Conservation (phyloP, 35 echinoderm and acorn worm genomes). For the Ptychodera flava region DNA sequence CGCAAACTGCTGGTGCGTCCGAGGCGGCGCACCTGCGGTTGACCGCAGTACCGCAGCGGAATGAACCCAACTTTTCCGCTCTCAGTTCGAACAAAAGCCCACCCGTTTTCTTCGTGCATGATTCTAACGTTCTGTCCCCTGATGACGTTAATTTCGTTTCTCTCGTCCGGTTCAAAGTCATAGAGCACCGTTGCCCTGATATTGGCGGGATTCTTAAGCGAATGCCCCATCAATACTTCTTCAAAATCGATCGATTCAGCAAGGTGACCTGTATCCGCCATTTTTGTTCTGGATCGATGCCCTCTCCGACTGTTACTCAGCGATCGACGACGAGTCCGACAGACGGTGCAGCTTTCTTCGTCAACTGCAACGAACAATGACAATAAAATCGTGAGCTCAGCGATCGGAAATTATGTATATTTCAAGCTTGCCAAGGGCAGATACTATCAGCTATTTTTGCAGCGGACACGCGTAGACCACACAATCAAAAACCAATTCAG, state of each 20-base stretch:
- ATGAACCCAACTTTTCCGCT: not conserved
- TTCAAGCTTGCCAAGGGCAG: no score
- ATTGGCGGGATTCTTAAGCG: not conserved
- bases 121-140: not conserved
- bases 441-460: no score
- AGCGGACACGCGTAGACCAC: no score
- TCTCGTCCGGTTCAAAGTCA: not conserved
- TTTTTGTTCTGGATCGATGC: slow-evolving; percentile 13
- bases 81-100: not conserved
- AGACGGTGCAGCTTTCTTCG: slow-evolving; percentile 14
- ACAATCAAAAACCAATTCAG: no score
- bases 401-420: no score
- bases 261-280: not conserved
- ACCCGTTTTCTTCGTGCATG: not conserved
- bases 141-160: not conserved
- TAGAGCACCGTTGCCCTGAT: not conserved
- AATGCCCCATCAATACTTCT: not conserved
- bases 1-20: not conserved
- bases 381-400: not conserved
- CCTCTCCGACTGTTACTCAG: not conserved
- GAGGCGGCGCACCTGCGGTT: not conserved
- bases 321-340: slow-evolving; percentile 11
- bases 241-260: not conserved
- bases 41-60: not conserved
- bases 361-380: slow-evolving; percentile 8